These are phyloP conservation scores for Eira barbara DNA, from an alignment of 2,113 vertebrate species.

Conservation along the genomic window DNA sequence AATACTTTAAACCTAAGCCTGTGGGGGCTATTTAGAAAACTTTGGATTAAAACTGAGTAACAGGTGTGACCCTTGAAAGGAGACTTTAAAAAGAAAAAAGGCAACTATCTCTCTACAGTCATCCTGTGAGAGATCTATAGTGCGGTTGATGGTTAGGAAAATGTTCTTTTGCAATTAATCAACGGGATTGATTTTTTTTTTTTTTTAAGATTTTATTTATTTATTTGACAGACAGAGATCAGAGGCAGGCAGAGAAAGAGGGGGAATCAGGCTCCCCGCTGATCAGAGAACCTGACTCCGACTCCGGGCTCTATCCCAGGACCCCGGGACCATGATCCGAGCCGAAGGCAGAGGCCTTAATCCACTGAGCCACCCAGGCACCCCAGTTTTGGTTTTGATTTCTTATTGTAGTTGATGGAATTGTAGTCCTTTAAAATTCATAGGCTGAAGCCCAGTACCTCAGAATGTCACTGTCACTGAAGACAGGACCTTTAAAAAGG, in stretches of 20 bases:
- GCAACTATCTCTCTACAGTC: not conserved
- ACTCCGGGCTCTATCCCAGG: too few relatives aligned
- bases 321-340: too few relatives aligned
- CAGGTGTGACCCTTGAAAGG: not conserved
- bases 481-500: not conserved
- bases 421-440: not conserved
- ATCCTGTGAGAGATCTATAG: not conserved
- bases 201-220: too few relatives aligned
- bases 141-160: not conserved
- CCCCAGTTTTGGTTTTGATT: not conserved
- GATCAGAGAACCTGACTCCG: too few relatives aligned
- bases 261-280: too few relatives aligned
- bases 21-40: not conserved
- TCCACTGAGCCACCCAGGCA: too few relatives aligned
- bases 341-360: too few relatives aligned
- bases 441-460: not conserved
- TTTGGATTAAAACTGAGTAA: not conserved
- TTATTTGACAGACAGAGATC: too few relatives aligned
- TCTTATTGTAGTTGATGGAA: not conserved
- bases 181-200: not conserved
- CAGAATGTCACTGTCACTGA: not conserved
- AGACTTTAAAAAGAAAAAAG: not conserved
- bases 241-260: too few relatives aligned
- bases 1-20: not conserved
- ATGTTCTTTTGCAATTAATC: not conserved